phyloP scores from a whole-genome alignment of 2,888 invertebrate genomes.

The Spodoptera picta region DNA sequence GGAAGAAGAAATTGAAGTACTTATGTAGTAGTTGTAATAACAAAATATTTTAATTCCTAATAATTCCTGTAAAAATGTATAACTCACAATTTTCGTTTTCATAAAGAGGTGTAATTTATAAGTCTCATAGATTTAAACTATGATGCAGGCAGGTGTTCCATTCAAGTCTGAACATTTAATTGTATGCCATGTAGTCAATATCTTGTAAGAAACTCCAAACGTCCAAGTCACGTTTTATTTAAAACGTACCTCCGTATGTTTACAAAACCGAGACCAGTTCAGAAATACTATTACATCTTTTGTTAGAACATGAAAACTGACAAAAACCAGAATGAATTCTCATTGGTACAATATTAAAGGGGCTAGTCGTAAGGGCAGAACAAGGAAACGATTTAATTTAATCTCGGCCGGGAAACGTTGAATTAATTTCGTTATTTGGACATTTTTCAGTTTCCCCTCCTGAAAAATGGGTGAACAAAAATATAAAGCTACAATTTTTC shows the following conservation, averaged over 20 bases:
- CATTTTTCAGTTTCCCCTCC: conserved; percentile 59
- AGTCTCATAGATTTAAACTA: too few relatives aligned
- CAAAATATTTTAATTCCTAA: too few relatives aligned
- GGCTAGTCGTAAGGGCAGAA: conserved; percentile 58
- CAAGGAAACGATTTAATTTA: conserved; percentile 73
- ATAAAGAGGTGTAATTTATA: too few relatives aligned
- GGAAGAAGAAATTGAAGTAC: too few relatives aligned
- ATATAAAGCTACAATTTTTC: conserved; percentile 61
- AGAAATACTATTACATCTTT: conserved; percentile 65
- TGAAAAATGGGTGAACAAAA: conserved; percentile 60
- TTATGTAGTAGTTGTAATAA: too few relatives aligned
- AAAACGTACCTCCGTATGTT: conserved; percentile 32
- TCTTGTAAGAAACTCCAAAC: too few relatives aligned
- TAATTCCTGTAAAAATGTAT: too few relatives aligned
- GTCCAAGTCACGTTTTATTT: too few relatives aligned
- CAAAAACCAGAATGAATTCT: conserved; percentile 65
- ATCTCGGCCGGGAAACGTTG: conserved; percentile 66
- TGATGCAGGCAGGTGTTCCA: too few relatives aligned
- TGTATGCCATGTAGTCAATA: too few relatives aligned
- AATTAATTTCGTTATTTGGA: conserved; percentile 72
- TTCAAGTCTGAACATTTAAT: too few relatives aligned
- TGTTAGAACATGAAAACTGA: conserved; percentile 66
- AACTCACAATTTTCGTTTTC: too few relatives aligned
- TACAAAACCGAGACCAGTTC: conserved; percentile 38
- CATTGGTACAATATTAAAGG: conserved; percentile 63